Conservation (phyloP, 2,888 invertebrate species). For the Elegia similella region DNA sequence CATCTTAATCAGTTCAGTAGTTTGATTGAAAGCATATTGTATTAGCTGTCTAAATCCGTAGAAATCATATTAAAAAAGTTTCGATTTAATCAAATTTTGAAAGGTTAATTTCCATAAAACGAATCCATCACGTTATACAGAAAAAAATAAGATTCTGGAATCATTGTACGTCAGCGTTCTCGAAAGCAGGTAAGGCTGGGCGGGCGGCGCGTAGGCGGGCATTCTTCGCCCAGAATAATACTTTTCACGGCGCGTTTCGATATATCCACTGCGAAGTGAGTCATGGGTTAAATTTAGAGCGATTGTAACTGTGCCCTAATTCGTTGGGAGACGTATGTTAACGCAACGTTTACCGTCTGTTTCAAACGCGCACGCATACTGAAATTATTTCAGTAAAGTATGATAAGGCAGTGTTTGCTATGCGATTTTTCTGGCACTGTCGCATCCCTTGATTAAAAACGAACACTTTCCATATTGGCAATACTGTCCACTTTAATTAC, state of each 20-base stretch:
- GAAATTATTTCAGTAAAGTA: background rate
- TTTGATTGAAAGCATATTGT: too few species aligned
- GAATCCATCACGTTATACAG: background rate
- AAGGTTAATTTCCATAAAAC: background rate
- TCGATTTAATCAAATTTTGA: background rate
- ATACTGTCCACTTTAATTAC: too few species aligned
- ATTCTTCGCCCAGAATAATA: constrained; percentile 68
- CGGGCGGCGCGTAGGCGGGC: constrained; percentile 53
- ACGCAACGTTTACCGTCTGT: background rate
- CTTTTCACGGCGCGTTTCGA: constrained; percentile 60
- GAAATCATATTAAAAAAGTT: too few species aligned
- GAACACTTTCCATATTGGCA: too few species aligned
- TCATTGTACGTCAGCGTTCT: constrained; percentile 23
- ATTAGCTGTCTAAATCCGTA: too few species aligned
- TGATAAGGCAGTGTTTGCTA: background rate
- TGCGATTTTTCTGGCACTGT: too few species aligned
- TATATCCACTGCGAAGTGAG: constrained; percentile 63
- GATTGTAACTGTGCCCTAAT: constrained; percentile 63
- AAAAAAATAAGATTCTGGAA: constrained; percentile 30
- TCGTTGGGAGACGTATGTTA: constrained; percentile 33
- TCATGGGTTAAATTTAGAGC: constrained; percentile 69
- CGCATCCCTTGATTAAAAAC: too few species aligned
- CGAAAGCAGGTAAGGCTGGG: constrained; percentile 34
- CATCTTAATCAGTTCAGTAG: too few species aligned
- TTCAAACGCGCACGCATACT: constrained; percentile 26